These are phyloP conservation scores for Heliconius hortense DNA, from an alignment of 2,888 invertebrate genomes.

Conservation along the genomic window DNA sequence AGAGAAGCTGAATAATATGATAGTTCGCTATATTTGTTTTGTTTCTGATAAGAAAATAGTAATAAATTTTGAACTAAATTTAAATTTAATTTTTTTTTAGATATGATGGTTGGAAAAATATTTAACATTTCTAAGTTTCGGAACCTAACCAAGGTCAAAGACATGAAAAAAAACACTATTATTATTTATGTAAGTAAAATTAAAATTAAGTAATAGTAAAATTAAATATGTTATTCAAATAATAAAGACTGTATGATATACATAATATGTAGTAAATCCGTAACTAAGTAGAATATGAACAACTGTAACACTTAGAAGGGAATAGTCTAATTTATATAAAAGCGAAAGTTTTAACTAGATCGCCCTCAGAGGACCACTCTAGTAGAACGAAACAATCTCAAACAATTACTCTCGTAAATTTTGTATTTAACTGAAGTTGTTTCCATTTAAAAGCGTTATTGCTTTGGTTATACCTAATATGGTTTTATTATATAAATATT, in stretches of 20 bases:
- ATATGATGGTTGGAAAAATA: too few species aligned
- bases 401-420: constrained; percentile 43
- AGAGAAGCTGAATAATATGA: too few species aligned
- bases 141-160: background rate
- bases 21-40: too few species aligned
- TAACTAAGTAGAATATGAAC: constrained; percentile 14
- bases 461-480: constrained; percentile 21
- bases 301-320: constrained; percentile 33
- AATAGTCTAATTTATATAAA: constrained; percentile 41
- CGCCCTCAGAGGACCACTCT: constrained; percentile 39
- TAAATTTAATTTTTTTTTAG: too few species aligned
- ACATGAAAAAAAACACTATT: background rate
- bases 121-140: too few species aligned
- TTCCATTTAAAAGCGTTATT: constrained; percentile 34
- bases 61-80: too few species aligned
- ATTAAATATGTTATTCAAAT: too few species aligned
- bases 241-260: background rate
- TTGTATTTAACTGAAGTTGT: constrained; percentile 35
- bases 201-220: background rate
- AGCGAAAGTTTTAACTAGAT: constrained; percentile 48
- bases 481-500: constrained; percentile 15
- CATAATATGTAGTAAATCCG: background rate
- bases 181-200: background rate
- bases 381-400: constrained; percentile 42
- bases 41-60: too few species aligned